Evolutionary conservation across 2,113 vertebrate species (phyloP).

Genomic region (Gorsachius goisagi): DNA sequence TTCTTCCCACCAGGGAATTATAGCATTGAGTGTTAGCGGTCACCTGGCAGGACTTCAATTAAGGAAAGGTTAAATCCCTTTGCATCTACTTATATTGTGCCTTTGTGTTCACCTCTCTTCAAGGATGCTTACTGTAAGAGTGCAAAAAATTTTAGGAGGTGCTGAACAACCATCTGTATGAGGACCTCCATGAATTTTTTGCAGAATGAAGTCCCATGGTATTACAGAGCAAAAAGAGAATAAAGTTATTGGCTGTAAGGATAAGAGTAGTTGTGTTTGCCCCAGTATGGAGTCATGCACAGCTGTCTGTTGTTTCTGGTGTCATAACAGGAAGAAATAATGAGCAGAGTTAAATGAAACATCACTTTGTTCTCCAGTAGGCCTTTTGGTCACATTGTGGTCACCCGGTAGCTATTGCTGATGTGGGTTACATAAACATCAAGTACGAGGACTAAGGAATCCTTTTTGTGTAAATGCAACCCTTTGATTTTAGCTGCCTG

Average conservation of each 20-base stretch:
- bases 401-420: not conserved
- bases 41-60: not conserved
- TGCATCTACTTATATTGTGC: not conserved
- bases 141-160: not conserved
- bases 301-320: not conserved
- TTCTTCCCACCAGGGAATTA: not conserved
- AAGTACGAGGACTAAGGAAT: not conserved
- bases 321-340: not conserved
- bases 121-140: not conserved
- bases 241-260: not conserved
- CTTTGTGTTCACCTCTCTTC: not conserved
- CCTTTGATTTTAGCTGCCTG: not conserved
- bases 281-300: not conserved
- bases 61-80: not conserved
- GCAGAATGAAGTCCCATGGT: not conserved
- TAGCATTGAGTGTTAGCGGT: not conserved
- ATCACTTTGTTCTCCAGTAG: not conserved
- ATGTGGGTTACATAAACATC: not conserved
- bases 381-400: not conserved
- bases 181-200: not conserved
- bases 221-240: not conserved
- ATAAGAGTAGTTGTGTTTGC: not conserved
- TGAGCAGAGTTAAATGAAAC: not conserved
- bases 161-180: not conserved
- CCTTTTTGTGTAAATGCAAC: not conserved